These are phyloP conservation scores for Microtus richardsoni DNA, from an alignment of 2,113 vertebrate genomes.

Conservation along the genomic window DNA sequence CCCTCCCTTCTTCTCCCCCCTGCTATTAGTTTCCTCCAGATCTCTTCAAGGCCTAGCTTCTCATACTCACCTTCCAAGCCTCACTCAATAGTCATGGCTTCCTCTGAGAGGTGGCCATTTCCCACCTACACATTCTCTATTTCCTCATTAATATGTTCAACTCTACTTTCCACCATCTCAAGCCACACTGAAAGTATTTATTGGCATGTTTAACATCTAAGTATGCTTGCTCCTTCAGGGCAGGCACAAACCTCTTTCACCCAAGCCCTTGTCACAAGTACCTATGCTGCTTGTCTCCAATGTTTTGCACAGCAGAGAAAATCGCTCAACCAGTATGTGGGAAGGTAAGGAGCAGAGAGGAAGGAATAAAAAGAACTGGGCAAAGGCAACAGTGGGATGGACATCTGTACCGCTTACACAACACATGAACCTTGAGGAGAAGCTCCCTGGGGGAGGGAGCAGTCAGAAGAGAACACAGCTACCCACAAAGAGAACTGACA, in stretches of 20 bases:
- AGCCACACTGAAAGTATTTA: not conserved
- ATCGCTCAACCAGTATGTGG: not conserved
- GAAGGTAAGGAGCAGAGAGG: not conserved
- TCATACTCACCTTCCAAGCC: not conserved
- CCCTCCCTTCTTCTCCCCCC: not conserved
- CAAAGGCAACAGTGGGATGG: not conserved
- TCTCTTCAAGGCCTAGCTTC: not conserved
- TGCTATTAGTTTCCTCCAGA: not conserved
- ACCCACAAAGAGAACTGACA: not conserved
- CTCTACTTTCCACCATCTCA: not conserved
- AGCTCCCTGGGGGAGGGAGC: not conserved
- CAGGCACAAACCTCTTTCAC: not conserved
- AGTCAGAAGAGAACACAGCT: not conserved
- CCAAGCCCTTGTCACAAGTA: not conserved
- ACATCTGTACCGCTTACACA: not conserved
- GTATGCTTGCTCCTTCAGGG: not conserved
- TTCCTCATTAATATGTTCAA: not conserved
- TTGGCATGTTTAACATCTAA: not conserved
- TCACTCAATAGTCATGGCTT: not conserved
- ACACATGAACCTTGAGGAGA: not conserved
- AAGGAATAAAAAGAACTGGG: not conserved
- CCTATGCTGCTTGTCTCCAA: no score
- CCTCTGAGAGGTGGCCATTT: not conserved
- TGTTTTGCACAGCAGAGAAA: not conserved
- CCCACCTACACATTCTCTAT: not conserved